Base-by-base conservation (phyloP, 2,888 invertebrate species). In the Salticus scenicus region DNA sequence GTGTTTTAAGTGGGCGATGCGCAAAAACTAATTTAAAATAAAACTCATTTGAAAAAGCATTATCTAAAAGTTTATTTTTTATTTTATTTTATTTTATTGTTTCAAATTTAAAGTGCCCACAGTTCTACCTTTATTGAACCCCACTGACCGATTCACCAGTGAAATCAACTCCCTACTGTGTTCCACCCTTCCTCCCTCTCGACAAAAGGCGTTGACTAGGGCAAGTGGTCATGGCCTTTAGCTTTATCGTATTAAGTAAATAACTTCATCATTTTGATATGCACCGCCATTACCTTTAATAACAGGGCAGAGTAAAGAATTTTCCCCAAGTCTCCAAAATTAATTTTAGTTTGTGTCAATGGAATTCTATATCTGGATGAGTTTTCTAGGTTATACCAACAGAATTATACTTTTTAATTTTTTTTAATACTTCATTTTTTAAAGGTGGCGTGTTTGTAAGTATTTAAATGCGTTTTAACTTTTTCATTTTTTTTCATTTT, bases 231-330 rank as follows among this genome's bases (percentile, higher is more conserved):
- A 1, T 77, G 77, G 67, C 77, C 77, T 57, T 47, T 30, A 30
- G 20, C 31, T 30, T 17, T 24, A 24, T 20, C 77, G 33, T 47
- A 70, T 70, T 70, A 57, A 41, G 51, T 33, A 27, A 70, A 31
- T 57, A 77, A 28, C 77, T 31, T 28, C 31, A 33, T 67, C 30
- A 24, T 31, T 0, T 17, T 64, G 64, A 63, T 33, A 51, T n/a
- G n/a, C 33, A 37, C 10, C 30, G 33, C 69, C 24, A 8, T 37
- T 51, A 14, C 12, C 27, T 76, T 70, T 70, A 70, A 77, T 77
- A 77, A 77, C 70, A 77, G 70, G 64, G 76, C 76, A 37, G 24
- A 4, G 57, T n/a, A n/a, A n/a, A n/a, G n/a, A n/a, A n/a, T n/a
- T n/a, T n/a, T n/a, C n/a, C n/a, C n/a, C n/a, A n/a, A n/a, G n/a